Conservation (phyloP, 2,888 invertebrate genomes). For the Hirtodrosophila confusa region DNA sequence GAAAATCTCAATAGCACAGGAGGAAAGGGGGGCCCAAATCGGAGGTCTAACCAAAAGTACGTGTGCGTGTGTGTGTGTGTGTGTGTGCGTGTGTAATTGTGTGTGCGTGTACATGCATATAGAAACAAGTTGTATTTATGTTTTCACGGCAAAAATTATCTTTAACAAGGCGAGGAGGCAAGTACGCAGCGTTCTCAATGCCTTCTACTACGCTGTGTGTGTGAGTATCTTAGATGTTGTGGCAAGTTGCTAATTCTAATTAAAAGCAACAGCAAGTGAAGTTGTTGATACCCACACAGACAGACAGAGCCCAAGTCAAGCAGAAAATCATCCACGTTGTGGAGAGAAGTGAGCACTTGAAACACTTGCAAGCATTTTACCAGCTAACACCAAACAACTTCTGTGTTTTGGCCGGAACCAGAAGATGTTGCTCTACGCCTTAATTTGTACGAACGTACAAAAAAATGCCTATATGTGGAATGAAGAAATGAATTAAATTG, state of each 20-base stretch:
- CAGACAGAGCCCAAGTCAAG: slow-evolving; percentile 49
- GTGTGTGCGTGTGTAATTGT: slow-evolving; percentile 15
- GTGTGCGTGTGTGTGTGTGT: slow-evolving; percentile 14
- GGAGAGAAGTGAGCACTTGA: slow-evolving; percentile 32
- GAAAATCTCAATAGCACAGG: slow-evolving; percentile 53
- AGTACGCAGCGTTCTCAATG: slow-evolving; percentile 3
- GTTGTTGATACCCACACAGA: slow-evolving; percentile 15
- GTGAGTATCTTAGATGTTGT: slow-evolving; percentile 43
- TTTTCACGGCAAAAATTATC: slow-evolving; percentile 75
- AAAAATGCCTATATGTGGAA: slow-evolving; percentile 15
- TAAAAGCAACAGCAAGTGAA: slow-evolving; percentile 67
- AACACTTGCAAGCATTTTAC: slow-evolving; percentile 39
- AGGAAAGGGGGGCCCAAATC: slow-evolving; percentile 22
- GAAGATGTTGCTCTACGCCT: slow-evolving; percentile 42
- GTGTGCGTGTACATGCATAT: slow-evolving; percentile 24
- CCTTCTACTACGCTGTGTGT: neutral
- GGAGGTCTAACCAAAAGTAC: slow-evolving; percentile 36
- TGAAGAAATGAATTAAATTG: slow-evolving; percentile 68
- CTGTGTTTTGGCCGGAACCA: slow-evolving; percentile 1
- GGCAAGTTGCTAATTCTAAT: slow-evolving; percentile 75
- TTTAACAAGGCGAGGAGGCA: slow-evolving; percentile 30
- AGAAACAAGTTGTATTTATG: slow-evolving; percentile 72
- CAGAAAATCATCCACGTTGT: slow-evolving; percentile 69
- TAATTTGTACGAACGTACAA: slow-evolving; percentile 31
- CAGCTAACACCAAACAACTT: slow-evolving; percentile 36